A percentile compares a stretch with the other conserved stretches of the same genome.
These are phyloP conservation scores for Caiman crocodilus DNA, from an alignment of 2,797 vertebrate genomes.

Conservation along the genomic window DNA sequence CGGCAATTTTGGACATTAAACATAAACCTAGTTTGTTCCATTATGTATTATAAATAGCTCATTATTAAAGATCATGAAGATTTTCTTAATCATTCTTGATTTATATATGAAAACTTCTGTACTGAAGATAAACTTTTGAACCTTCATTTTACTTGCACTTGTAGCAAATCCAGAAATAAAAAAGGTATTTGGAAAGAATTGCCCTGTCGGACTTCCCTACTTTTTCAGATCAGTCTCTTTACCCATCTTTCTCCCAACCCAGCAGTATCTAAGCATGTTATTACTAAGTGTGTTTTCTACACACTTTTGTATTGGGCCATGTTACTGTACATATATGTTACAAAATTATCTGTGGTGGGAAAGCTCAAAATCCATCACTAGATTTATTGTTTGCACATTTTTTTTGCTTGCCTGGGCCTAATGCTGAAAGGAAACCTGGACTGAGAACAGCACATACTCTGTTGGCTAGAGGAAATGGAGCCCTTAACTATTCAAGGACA, in stretches of 20 bases:
- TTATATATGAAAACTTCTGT: background rate
- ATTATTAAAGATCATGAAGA: background rate
- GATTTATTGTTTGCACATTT: background rate
- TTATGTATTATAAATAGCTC: background rate
- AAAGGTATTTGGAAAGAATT: background rate
- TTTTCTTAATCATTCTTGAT: background rate
- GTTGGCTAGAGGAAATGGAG: background rate
- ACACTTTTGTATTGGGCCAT: background rate
- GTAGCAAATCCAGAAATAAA: background rate
- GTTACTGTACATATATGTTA: background rate
- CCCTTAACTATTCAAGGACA: background rate
- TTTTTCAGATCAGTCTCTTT: background rate
- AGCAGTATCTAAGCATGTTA: background rate
- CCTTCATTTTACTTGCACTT: background rate
- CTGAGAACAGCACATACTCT: background rate
- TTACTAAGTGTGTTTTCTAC: no score
- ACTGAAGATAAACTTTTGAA: background rate
- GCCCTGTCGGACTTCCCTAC: background rate
- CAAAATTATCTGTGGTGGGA: background rate
- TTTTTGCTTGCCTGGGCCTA: background rate
- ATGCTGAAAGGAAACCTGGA: background rate
- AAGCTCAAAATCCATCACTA: background rate
- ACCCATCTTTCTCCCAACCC: background rate
- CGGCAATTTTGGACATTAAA: background rate
- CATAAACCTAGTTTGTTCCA: background rate